Conservation (phyloP, 1,140 invertebrate species). For the Drosophila miranda region DNA sequence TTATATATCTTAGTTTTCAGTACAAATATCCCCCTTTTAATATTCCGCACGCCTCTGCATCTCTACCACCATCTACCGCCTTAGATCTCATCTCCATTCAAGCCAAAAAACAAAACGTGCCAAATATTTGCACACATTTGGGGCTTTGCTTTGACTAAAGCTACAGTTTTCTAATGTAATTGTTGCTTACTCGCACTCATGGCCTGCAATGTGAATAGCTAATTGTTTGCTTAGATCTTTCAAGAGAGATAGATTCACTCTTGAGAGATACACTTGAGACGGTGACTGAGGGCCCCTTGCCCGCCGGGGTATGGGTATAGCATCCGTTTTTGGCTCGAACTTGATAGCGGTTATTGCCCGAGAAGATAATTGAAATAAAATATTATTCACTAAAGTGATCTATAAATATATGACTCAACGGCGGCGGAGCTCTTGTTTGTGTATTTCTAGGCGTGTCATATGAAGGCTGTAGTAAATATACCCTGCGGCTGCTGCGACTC, state of each 20-base stretch:
- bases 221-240: slow-evolving; percentile 67
- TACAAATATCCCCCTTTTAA: too few species aligned
- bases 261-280: slow-evolving; percentile 26
- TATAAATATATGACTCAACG: slow-evolving; percentile 67
- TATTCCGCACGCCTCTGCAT: too few species aligned
- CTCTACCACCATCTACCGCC: not conserved
- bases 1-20: too few species aligned
- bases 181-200: slow-evolving; percentile 43
- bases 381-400: slow-evolving; percentile 49
- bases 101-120: slow-evolving; percentile 28
- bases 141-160: slow-evolving; percentile 26
- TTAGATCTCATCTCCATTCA: slow-evolving; percentile 40
- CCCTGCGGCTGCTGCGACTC: slow-evolving; percentile 17
- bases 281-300: slow-evolving; percentile 9
- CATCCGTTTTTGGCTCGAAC: slow-evolving; percentile 52
- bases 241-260: slow-evolving; percentile 27
- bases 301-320: slow-evolving; percentile 19
- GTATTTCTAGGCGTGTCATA: slow-evolving; percentile 45
- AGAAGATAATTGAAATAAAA: slow-evolving; percentile 42
- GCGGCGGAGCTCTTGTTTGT: slow-evolving; percentile 19
- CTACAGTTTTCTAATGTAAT: slow-evolving; percentile 49
- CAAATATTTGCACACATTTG: slow-evolving; percentile 69
- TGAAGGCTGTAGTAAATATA: slow-evolving; percentile 34
- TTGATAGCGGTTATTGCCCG: slow-evolving; percentile 70
- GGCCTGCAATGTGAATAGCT: slow-evolving; percentile 71